These are phyloP conservation scores for Chrysina gloriosa DNA, from an alignment of 2,888 invertebrate species.

Conservation along the genomic window DNA sequence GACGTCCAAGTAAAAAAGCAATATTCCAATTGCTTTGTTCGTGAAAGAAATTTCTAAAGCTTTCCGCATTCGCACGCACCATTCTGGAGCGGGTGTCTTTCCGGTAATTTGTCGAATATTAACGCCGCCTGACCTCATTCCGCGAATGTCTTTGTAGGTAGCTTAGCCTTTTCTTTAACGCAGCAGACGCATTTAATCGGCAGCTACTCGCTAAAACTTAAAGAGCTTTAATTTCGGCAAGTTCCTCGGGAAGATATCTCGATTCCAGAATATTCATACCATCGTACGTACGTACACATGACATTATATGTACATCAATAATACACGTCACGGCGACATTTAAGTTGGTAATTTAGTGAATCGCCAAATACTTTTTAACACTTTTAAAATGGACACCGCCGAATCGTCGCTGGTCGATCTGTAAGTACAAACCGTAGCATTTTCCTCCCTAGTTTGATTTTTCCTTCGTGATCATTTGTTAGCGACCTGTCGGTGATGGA, in stretches of 20 bases:
- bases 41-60: conserved; percentile 1
- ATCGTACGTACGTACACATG: background rate
- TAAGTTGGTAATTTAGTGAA: conserved; percentile 2
- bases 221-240: background rate
- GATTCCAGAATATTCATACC: background rate
- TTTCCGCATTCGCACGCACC: background rate
- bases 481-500: conserved; percentile 15
- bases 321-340: background rate
- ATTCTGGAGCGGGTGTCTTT: background rate
- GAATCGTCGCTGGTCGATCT: conserved; percentile 23
- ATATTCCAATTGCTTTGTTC: background rate
- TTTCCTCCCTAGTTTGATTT: background rate
- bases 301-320: background rate
- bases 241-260: background rate
- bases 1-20: background rate
- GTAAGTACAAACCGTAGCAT: conserved; percentile 28
- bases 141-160: background rate
- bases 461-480: conserved; percentile 3
- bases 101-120: conserved; percentile 6
- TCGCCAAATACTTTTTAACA: background rate
- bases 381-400: conserved; percentile 14
- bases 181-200: too few species aligned
- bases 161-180: too few species aligned
- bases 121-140: conserved; percentile 3
- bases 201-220: too few species aligned